Percentiles rank a stretch among this genome's conserved stretches.
Conservation (phyloP, 2,888 invertebrate genomes). For the Lydus trimaculatus region DNA sequence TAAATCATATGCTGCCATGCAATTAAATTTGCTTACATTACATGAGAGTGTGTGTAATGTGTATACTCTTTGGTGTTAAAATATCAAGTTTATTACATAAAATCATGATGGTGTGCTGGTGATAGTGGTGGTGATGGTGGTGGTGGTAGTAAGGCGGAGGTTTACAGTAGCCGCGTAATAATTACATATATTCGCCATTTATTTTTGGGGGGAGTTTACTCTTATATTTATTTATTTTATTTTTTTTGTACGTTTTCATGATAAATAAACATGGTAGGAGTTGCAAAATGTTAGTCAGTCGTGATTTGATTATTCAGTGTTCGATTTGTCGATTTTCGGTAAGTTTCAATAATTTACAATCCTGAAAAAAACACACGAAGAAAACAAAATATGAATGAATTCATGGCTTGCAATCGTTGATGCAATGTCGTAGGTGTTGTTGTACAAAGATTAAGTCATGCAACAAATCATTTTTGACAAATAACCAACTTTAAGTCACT, state of each 20-base stretch:
- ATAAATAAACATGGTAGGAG: constrained; percentile 2
- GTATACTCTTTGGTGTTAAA: neutral
- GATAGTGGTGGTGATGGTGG: neutral
- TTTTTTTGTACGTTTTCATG: neutral
- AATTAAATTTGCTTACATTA: constrained; percentile 5
- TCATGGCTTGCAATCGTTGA: too few relatives aligned
- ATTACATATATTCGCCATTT: neutral
- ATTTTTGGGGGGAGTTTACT: neutral
- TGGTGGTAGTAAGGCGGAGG: neutral
- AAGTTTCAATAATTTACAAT: too few relatives aligned
- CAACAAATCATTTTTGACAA: neutral
- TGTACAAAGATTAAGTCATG: neutral
- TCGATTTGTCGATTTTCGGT: neutral
- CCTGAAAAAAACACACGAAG: too few relatives aligned
- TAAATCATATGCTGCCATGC: neutral
- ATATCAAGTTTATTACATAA: neutral
- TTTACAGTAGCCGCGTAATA: neutral
- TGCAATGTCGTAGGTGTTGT: neutral
- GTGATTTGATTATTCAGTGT: neutral
- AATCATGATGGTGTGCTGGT: neutral
- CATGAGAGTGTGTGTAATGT: neutral
- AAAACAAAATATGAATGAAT: too few relatives aligned
- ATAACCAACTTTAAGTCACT: neutral
- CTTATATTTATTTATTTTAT: neutral
- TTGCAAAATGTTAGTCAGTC: neutral